phyloP scores from a whole-genome alignment of 2,113 vertebrate species.

The Trochalopteron elliotii region DNA sequence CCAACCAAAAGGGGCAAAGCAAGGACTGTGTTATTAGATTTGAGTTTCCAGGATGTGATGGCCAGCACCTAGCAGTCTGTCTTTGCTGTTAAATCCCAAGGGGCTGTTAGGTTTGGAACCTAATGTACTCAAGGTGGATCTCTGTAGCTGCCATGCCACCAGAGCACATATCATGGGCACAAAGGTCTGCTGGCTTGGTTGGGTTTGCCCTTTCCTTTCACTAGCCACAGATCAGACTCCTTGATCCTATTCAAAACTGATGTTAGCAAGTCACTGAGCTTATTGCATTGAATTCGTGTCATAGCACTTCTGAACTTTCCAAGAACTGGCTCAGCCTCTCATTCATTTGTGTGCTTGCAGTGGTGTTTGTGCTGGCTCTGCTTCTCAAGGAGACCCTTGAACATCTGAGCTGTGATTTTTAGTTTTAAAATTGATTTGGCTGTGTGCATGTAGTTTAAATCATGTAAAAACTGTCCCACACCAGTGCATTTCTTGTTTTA shows the following conservation, averaged over 20 bases:
- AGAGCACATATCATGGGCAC: fast-evolving
- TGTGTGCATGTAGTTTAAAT: not conserved
- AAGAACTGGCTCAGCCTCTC: not conserved
- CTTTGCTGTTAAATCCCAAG: not conserved
- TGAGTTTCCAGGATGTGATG: not conserved
- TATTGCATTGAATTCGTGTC: not conserved
- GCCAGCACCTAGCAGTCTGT: not conserved
- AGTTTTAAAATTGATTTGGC: not conserved
- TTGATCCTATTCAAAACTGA: not conserved
- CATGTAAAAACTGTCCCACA: not conserved
- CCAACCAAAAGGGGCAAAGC: not conserved
- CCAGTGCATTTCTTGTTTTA: not conserved
- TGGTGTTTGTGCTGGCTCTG: fast-evolving
- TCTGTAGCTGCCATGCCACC: not conserved
- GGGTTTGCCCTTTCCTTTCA: not conserved
- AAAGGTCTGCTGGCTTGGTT: not conserved
- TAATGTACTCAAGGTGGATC: not conserved
- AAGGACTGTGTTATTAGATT: not conserved
- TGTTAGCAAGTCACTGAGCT: not conserved
- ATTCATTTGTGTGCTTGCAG: not conserved
- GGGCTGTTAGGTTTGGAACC: not conserved
- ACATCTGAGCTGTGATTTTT: not conserved
- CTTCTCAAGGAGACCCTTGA: not conserved
- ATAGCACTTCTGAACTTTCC: not conserved
- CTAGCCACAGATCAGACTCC: not conserved